phyloP scores from a whole-genome alignment of 2,113 vertebrate genomes.

The Elaphurus davidianus region DNA sequence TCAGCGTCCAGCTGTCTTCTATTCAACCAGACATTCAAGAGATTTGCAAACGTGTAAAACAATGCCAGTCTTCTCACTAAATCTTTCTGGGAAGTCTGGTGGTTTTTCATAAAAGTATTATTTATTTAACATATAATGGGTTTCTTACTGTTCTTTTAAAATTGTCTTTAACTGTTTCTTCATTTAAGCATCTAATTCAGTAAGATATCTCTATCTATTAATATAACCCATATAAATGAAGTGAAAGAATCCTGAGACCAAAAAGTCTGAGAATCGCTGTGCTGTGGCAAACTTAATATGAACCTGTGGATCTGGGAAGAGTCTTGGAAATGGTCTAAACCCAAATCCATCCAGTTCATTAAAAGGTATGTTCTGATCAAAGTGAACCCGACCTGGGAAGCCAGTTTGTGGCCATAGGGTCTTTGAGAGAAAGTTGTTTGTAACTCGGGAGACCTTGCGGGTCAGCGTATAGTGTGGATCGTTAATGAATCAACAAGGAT shows the following conservation, averaged over 20 bases:
- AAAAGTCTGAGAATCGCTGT: neutral
- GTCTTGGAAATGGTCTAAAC: neutral
- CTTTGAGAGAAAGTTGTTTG: neutral
- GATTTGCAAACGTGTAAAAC: neutral
- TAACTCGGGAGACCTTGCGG: neutral
- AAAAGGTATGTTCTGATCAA: neutral
- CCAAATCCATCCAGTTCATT: neutral
- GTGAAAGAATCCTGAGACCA: neutral
- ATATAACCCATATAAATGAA: neutral
- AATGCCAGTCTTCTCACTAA: neutral
- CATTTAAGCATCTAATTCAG: neutral
- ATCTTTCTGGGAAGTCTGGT: neutral
- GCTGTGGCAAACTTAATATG: accelerated
- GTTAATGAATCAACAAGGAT: constrained; percentile 15
- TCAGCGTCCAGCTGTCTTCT: neutral
- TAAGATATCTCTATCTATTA: neutral
- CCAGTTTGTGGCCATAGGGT: accelerated
- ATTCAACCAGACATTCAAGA: neutral
- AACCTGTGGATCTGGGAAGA: accelerated
- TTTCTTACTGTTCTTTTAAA: neutral
- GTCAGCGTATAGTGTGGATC: neutral
- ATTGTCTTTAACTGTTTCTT: neutral
- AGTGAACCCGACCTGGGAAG: neutral
- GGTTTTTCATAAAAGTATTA: neutral
- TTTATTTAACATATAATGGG: neutral